Evolutionary conservation across 1,140 invertebrate genomes (phyloP).

Genomic region (Hetaerina americana): DNA sequence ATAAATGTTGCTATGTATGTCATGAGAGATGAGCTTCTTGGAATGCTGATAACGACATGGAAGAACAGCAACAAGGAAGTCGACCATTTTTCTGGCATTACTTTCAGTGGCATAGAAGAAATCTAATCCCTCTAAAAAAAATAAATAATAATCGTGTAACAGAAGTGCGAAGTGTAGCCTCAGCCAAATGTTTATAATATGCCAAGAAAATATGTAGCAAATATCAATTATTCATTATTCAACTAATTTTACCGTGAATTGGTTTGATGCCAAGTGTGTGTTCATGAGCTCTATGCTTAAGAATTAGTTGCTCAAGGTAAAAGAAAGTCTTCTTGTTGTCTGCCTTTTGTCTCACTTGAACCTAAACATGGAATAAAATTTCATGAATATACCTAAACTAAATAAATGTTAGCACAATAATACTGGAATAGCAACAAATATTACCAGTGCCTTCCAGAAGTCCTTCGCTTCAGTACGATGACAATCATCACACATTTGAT

Average conservation of each 20-base stretch:
- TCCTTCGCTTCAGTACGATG: constrained; percentile 94
- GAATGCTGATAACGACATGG: constrained; percentile 78
- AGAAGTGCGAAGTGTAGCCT: constrained; percentile 12
- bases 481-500: constrained; percentile 97
- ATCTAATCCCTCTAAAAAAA: constrained; percentile 77
- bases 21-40: constrained; percentile 94
- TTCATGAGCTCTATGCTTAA: constrained; percentile 89
- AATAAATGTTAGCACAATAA: neutral
- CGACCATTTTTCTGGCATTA: constrained; percentile 88
- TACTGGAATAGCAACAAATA: too few species aligned
- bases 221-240: constrained; percentile 5
- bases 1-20: constrained; percentile 91
- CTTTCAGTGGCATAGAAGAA: constrained; percentile 87
- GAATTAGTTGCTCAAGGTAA: constrained; percentile 93
- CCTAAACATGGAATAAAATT: constrained; percentile 29
- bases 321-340: constrained; percentile 97
- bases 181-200: constrained; percentile 5
- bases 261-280: constrained; percentile 90
- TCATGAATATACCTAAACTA: neutral
- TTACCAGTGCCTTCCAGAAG: constrained; percentile 85
- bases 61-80: constrained; percentile 78
- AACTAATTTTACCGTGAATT: constrained; percentile 59
- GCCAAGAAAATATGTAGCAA: constrained; percentile 9
- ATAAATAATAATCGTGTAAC: constrained; percentile 13
- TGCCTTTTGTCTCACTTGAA: constrained; percentile 74